phyloP scores from a whole-genome alignment of 2,888 invertebrate genomes.

The Leucoma salicis region DNA sequence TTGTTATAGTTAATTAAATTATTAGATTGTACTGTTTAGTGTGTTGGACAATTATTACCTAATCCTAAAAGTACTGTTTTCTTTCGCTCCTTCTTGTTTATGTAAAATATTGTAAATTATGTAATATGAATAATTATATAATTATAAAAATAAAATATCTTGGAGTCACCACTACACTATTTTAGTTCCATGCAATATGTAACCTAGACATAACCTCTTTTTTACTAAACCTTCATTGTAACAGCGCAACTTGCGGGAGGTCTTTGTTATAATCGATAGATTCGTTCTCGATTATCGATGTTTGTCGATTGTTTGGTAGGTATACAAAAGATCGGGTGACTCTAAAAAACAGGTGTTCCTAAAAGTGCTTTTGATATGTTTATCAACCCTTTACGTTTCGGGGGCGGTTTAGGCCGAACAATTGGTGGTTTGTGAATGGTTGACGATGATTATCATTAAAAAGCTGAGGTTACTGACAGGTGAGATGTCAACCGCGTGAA shows the following conservation, averaged over 20 bases:
- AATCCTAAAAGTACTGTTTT: no score
- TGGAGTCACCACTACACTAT: no score
- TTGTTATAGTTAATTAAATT: no score
- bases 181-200: neutral
- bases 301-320: constrained; percentile 61
- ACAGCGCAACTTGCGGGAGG: constrained; percentile 58
- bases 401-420: constrained; percentile 67
- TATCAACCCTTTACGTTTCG: constrained; percentile 76
- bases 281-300: constrained; percentile 67
- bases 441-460: constrained; percentile 70
- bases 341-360: constrained; percentile 73
- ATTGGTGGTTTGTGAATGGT: constrained; percentile 66
- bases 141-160: no score
- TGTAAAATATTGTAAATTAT: no score
- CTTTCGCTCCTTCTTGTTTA: no score
- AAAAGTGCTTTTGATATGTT: constrained; percentile 74
- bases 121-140: no score
- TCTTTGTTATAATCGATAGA: constrained; percentile 57
- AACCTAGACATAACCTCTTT: constrained; percentile 8
- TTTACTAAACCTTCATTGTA: constrained; percentile 37
- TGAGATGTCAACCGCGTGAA: constrained; percentile 75
- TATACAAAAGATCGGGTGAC: constrained; percentile 60
- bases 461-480: constrained; percentile 76
- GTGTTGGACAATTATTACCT: no score
- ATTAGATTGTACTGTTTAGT: no score